Base-by-base conservation (phyloP, 2,113 vertebrate genomes). In the Hemiprocne comata region DNA sequence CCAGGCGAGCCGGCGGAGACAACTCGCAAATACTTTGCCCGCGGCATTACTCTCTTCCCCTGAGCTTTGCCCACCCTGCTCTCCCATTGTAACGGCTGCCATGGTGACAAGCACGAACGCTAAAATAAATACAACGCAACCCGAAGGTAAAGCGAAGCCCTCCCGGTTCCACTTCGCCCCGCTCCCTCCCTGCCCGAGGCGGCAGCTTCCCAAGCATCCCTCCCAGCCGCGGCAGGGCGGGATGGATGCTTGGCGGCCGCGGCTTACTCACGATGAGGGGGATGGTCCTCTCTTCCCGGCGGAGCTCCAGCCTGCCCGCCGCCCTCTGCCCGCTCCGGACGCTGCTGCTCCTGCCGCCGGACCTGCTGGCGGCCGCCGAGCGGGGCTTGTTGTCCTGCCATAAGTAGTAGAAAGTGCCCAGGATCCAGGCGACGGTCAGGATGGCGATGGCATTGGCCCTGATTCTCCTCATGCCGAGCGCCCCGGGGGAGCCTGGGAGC, bases 371-470 rank as follows among this genome's bases (percentile, higher is more conserved):
- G 74, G 98, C 97, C 89, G 98, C 97, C 76, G 98, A 96, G 91
- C 98, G 98, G 34, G 99, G 98, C 96, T 99, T 99, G 98, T 97
- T 99, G 98, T 99, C 99, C 98, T 99, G 99, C 99, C 99, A 99
- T 98, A 99, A 99, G 99, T 99, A 99, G 98, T 99, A 99, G 96
- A 99, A 99, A 97, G 99, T 99, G 83, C 99, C 99, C 94, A 99
- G 97, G 98, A 99, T 99, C 99, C 99, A 99, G 71, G 99, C 99
- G 65, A 99, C 99, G 29, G 99, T 99, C 96, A 99, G 98, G 97
- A 99, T 99, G 72, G 99, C 99, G 97, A 99, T 99, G 98, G 99
- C 99, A 98, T 99, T 99, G 95, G 99, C 99, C 98, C 99, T 98
- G 98, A 99, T 99, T 98, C 99, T 99, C 97, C 99, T 99, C 99